Conservation (phyloP, 2,113 vertebrate genomes). For the Podocnemis expansa region DNA sequence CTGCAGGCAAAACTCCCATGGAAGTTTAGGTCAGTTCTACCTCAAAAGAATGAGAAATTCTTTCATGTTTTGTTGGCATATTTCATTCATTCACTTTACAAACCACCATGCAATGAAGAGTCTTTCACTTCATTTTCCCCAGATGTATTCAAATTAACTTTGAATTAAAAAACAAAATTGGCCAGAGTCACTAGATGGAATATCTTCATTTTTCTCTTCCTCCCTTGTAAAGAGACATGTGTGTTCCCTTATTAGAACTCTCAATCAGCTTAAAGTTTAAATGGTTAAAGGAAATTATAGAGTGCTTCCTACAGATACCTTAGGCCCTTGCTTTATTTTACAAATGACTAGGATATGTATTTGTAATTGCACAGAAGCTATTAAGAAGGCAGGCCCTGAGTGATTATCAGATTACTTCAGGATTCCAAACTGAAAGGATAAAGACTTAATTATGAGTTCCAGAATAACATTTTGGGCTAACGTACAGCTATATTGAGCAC, state of each 20-base stretch:
- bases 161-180: constrained; percentile 25
- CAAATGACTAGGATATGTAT: constrained; percentile 17
- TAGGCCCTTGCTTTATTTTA: neutral
- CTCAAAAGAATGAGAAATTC: neutral
- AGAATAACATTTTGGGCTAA: constrained; percentile 34
- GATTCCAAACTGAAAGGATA: constrained; percentile 37
- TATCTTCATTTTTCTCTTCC: neutral
- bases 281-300: constrained; percentile 14
- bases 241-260: neutral
- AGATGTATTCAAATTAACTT: neutral
- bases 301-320: neutral
- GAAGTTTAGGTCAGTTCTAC: constrained; percentile 1
- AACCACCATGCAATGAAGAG: neutral
- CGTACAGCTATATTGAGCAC: neutral
- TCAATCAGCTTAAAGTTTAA: constrained; percentile 2
- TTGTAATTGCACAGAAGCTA: constrained; percentile 1
- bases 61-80: neutral
- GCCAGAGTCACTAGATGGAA: neutral
- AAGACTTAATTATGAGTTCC: constrained; percentile 53
- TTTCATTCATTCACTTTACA: constrained; percentile 19
- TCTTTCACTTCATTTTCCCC: constrained; percentile 10
- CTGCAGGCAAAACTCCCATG: constrained; percentile 25
- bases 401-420: constrained; percentile 34
- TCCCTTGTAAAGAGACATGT: neutral
- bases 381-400: constrained; percentile 16